phyloP scores from a whole-genome alignment of 2,888 invertebrate genomes.

The Miltochrista miniata region DNA sequence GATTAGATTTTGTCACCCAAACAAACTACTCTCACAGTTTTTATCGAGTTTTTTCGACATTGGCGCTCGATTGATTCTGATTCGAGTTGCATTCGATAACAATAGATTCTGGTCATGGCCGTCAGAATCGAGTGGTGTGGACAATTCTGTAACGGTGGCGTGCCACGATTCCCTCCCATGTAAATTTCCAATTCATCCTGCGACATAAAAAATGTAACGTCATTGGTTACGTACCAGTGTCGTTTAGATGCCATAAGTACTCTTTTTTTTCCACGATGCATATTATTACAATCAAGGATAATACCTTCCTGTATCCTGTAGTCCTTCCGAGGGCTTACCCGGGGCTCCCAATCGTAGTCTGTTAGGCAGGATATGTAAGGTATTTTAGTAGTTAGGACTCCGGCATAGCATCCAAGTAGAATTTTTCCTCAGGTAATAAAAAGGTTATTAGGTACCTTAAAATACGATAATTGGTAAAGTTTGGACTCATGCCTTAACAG shows the following conservation, averaged over 20 bases:
- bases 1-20: slow-evolving; percentile 62
- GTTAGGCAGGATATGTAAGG: too few relatives aligned
- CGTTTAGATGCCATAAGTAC: slow-evolving; percentile 33
- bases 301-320: too few relatives aligned
- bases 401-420: too few relatives aligned
- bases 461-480: too few relatives aligned
- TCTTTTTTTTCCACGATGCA: too few relatives aligned
- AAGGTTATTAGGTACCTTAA: too few relatives aligned
- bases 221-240: slow-evolving; percentile 41
- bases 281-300: too few relatives aligned
- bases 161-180: slow-evolving; percentile 45
- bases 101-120: slow-evolving; percentile 68
- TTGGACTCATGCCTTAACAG: too few relatives aligned
- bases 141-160: slow-evolving; percentile 48
- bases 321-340: too few relatives aligned
- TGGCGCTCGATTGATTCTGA: slow-evolving; percentile 64
- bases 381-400: too few relatives aligned
- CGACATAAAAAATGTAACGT: slow-evolving; percentile 30
- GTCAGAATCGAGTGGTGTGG: slow-evolving; percentile 53
- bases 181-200: slow-evolving; percentile 51
- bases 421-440: too few relatives aligned
- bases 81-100: slow-evolving; percentile 61
- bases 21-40: slow-evolving; percentile 65
- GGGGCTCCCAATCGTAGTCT: too few relatives aligned
- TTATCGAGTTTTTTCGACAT: slow-evolving; percentile 64